Evolutionary conservation across 2,888 invertebrate genomes (phyloP).

Genomic region (Parnassius apollo): DNA sequence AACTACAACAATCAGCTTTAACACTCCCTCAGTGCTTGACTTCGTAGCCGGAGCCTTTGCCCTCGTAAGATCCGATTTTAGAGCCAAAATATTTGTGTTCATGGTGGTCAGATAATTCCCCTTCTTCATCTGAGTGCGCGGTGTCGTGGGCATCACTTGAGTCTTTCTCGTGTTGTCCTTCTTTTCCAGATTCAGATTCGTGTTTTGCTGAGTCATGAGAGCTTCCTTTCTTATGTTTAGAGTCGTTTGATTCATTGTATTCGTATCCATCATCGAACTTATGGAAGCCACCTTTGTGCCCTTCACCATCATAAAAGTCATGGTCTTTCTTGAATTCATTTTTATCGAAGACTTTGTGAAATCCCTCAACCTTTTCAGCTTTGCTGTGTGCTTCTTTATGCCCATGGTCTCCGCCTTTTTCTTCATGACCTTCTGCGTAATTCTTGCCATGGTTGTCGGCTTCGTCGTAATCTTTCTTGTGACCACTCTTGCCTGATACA

Average conservation of each 20-base stretch:
- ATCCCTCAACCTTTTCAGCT: slow-evolving; percentile 84
- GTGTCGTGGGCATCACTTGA: slow-evolving; percentile 60
- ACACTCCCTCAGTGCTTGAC: slow-evolving; percentile 52
- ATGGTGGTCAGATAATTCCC: slow-evolving; percentile 70
- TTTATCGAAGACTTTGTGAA: slow-evolving; percentile 85
- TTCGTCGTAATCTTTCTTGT: slow-evolving; percentile 75
- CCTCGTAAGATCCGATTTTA: slow-evolving; percentile 47
- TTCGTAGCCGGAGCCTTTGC: slow-evolving; percentile 72
- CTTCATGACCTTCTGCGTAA: slow-evolving; percentile 71
- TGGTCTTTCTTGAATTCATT: slow-evolving; percentile 87
- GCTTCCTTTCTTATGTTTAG: slow-evolving; percentile 76
- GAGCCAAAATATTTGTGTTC: slow-evolving; percentile 74
- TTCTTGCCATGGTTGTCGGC: slow-evolving; percentile 75
- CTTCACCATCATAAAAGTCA: slow-evolving; percentile 84
- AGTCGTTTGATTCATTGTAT: slow-evolving; percentile 75
- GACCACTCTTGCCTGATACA: slow-evolving; percentile 72
- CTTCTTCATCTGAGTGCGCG: slow-evolving; percentile 75
- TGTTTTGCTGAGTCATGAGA: slow-evolving; percentile 77
- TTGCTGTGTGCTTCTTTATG: slow-evolving; percentile 79
- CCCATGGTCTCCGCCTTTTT: slow-evolving; percentile 77
- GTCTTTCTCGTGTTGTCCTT: slow-evolving; percentile 77
- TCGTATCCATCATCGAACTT: slow-evolving; percentile 79
- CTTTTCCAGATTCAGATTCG: slow-evolving; percentile 69
- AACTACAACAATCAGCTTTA: slow-evolving; percentile 54
- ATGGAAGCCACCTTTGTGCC: slow-evolving; percentile 81